Evolutionary conservation across 2,113 vertebrate species (phyloP).

Genomic region (Coptodon bakossiorum): DNA sequence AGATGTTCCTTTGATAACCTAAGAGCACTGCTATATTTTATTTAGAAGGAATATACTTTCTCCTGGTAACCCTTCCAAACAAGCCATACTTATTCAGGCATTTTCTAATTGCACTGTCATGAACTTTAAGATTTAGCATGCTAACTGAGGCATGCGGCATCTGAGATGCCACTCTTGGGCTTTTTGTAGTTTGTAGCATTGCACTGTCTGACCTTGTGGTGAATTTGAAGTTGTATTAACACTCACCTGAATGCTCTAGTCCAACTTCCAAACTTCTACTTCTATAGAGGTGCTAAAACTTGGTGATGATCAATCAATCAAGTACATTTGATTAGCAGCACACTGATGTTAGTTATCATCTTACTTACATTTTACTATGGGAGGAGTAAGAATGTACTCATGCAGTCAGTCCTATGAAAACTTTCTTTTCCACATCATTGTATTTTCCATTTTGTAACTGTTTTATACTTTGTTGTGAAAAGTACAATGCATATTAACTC

Average conservation of each 20-base stretch:
- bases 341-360: background rate
- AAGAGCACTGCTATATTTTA: background rate
- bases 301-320: background rate
- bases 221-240: background rate
- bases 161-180: background rate
- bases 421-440: background rate
- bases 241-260: background rate
- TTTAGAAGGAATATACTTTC: background rate
- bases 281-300: background rate
- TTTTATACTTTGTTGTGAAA: background rate
- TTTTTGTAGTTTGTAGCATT: background rate
- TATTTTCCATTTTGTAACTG: background rate
- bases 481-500: background rate
- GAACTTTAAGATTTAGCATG: background rate
- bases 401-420: background rate
- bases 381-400: background rate
- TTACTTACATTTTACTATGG: background rate
- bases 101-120: background rate
- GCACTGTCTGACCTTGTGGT: background rate
- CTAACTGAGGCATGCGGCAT: background rate
- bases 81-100: background rate
- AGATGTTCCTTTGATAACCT: background rate
- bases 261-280: background rate
- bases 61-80: background rate
- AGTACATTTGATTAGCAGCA: background rate